phyloP scores from a whole-genome alignment of 1,140 invertebrate species.

The Caerostris extrusa region DNA sequence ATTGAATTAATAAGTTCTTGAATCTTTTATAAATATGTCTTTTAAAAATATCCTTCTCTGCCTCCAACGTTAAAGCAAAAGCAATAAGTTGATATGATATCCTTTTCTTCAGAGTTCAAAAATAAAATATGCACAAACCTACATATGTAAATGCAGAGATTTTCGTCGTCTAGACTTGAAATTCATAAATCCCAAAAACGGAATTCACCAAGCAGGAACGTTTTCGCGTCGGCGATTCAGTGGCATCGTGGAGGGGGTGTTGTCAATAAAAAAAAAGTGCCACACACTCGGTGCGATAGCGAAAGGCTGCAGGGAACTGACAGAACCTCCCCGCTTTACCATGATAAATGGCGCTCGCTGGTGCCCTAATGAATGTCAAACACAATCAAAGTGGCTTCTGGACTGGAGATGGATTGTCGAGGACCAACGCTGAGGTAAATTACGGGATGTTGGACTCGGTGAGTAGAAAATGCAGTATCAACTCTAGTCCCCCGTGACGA shows the following conservation, averaged over 20 bases:
- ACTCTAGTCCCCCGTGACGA: constrained; percentile 33
- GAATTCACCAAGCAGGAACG: neutral
- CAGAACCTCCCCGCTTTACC: constrained; percentile 65
- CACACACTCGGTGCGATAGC: neutral
- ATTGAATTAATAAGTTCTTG: no score
- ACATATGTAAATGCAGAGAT: neutral
- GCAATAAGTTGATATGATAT: no score
- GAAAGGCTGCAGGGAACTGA: constrained; percentile 2
- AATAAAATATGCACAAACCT: no score
- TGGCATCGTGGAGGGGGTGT: neutral
- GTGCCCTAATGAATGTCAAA: constrained; percentile 71
- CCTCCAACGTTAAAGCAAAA: no score
- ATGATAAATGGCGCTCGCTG: constrained; percentile 67
- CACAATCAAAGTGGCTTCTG: constrained; percentile 68
- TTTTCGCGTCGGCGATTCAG: neutral
- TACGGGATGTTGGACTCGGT: constrained; percentile 13
- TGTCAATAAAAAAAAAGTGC: constrained; percentile 1
- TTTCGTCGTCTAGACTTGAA: neutral
- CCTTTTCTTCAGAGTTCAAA: no score
- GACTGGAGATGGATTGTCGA: constrained; percentile 57
- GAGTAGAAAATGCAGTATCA: neutral
- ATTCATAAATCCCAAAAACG: constrained; percentile 9
- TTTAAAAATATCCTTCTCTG: no score
- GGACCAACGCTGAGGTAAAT: constrained; percentile 47
- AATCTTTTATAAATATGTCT: no score